Evolutionary conservation across 1,140 invertebrate species (phyloP), one percentile per base, ranked within the genome.

Genomic region (Pogonognathellus flavescens): DNA sequence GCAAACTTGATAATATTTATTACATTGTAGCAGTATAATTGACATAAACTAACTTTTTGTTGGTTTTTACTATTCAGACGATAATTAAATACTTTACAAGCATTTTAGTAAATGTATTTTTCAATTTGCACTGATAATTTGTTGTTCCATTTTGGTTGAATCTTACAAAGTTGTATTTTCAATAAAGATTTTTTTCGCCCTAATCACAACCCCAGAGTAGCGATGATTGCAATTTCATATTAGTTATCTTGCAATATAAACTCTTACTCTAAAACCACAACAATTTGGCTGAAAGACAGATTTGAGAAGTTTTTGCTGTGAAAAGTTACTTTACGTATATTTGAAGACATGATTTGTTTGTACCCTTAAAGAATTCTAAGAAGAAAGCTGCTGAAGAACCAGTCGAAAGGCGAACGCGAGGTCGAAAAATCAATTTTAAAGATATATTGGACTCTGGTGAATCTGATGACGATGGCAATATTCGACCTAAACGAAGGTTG

Each of bases 361-460:
- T 55, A 55, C 10, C 9, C 11, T 55, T 14, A 16, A 55, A 11
- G 53, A 11, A 55, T 11, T 55, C 53, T 55, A 55, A 9, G 2
- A 62, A 93, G 85, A 92, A 92, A 41, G 91, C 91, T 84, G 55
- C 80, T 0, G 84, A 82, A 13, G 92, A 93, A 76, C 90, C 91
- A 82, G 90, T 90, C 22, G 88, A 91, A 55, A 89, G 91, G 8
- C 89, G 93, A 85, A 91, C 93, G 20, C 95, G 94, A 72, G 94
- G 94, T 1, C 92, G 93, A 49, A 94, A 94, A 89, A 94, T 94
- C 62, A 94, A 94, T 88, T 95, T 95, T 89, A 92, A 94, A 55
- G 94, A 95, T 90, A 92, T 92, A 86, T 91, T 92, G 87, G 94
- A 92, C 89, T 93, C 91, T 85, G 94, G 87, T 18, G 88, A 89